phyloP scores from a whole-genome alignment of 2,113 vertebrate species.

The Syngnathus scovelli region DNA sequence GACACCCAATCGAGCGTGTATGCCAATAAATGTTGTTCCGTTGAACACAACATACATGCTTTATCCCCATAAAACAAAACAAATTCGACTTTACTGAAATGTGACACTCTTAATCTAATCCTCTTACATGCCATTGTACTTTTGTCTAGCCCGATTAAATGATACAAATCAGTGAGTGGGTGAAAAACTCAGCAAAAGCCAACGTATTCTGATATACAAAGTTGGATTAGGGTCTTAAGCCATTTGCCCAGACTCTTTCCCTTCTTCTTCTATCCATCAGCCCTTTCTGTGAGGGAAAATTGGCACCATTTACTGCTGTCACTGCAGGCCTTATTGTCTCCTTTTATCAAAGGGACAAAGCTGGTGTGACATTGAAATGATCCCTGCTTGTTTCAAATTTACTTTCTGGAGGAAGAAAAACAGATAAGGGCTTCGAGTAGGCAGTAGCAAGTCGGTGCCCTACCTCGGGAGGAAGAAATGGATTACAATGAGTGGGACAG shows the following conservation, averaged over 20 bases:
- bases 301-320: slow-evolving; percentile 54
- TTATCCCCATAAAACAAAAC: slow-evolving; percentile 16
- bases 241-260: slow-evolving; percentile 28
- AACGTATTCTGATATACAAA: slow-evolving; percentile 40
- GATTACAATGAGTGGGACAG: slow-evolving; percentile 20
- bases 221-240: slow-evolving; percentile 51
- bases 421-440: slow-evolving; percentile 51
- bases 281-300: slow-evolving; percentile 30
- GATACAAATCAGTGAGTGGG: slow-evolving; percentile 45
- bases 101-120: slow-evolving; percentile 23
- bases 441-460: slow-evolving; percentile 19
- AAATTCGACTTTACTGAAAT: slow-evolving; percentile 11
- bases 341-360: slow-evolving; percentile 59
- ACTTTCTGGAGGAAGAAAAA: slow-evolving; percentile 37
- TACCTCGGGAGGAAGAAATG: slow-evolving; percentile 1
- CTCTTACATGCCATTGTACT: slow-evolving; percentile 22
- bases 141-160: slow-evolving; percentile 33
- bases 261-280: slow-evolving; percentile 18
- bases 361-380: slow-evolving; percentile 58
- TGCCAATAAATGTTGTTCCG: too few relatives aligned
- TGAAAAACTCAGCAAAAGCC: slow-evolving; percentile 45
- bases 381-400: slow-evolving; percentile 57
- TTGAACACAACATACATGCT: slow-evolving; percentile 15
- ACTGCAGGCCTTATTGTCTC: slow-evolving; percentile 44
- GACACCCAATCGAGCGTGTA: too few relatives aligned